Evolutionary conservation across 2,888 invertebrate species (phyloP).

Genomic region (Seladonia tumulorum): DNA sequence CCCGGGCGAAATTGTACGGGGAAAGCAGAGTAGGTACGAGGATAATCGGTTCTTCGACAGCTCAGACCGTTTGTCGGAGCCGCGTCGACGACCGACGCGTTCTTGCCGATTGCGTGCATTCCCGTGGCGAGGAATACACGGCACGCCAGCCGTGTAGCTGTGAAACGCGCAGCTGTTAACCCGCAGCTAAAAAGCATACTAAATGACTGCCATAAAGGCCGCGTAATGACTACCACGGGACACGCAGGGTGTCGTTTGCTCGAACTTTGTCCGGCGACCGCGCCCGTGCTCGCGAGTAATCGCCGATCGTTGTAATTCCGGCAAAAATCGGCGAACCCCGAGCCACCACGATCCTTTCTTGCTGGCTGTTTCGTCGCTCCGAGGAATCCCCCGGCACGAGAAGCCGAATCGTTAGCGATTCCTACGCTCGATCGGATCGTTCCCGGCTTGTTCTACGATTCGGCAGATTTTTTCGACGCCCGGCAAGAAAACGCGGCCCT

Average conservation of each 20-base stretch:
- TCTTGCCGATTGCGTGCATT: constrained; percentile 68
- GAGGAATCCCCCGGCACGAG: background rate
- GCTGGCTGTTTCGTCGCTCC: background rate
- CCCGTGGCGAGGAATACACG: constrained; percentile 65
- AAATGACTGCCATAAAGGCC: constrained; percentile 74
- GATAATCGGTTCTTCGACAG: constrained; percentile 54
- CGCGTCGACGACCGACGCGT: constrained; percentile 49
- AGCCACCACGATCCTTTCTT: background rate
- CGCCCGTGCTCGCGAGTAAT: constrained; percentile 42
- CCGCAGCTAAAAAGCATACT: constrained; percentile 79
- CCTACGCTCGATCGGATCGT: background rate
- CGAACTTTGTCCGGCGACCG: constrained; percentile 51
- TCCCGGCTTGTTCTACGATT: background rate
- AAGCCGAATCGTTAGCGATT: background rate
- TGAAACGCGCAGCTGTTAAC: constrained; percentile 80
- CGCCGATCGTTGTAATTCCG: constrained; percentile 36
- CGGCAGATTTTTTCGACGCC: background rate
- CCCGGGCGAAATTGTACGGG: constrained; percentile 7
- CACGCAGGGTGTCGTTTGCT: constrained; percentile 60
- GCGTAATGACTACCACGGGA: constrained; percentile 73
- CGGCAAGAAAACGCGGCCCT: background rate
- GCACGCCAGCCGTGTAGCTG: constrained; percentile 61
- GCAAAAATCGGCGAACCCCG: constrained; percentile 21
- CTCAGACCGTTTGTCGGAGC: constrained; percentile 23
- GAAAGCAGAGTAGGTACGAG: constrained; percentile 13